These are phyloP conservation scores for Leucophora obtusa DNA, from an alignment of 2,888 invertebrate species.

Conservation along the genomic window DNA sequence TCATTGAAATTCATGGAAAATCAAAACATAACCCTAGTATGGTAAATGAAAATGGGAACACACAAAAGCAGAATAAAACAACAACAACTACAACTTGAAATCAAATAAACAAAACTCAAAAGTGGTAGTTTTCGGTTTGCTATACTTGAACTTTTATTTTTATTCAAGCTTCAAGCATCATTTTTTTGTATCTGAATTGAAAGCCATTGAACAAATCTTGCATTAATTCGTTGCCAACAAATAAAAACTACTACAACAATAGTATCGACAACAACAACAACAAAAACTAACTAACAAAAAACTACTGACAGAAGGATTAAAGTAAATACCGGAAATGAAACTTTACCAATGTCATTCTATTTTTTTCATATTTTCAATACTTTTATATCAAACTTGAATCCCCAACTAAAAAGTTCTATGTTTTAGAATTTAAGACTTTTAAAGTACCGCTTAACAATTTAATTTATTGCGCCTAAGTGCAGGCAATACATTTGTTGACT, in stretches of 20 bases:
- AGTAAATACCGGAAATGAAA: conserved; percentile 61
- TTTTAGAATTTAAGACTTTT: conserved; percentile 42
- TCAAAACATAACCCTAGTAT: conserved; percentile 56
- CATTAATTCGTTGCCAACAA: conserved; percentile 39
- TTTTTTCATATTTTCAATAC: conserved; percentile 35
- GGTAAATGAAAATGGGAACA: conserved; percentile 37
- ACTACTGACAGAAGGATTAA: conserved; percentile 34
- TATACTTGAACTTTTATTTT: conserved; percentile 56
- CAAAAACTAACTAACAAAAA: conserved; percentile 17
- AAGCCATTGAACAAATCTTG: conserved; percentile 60
- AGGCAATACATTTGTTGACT: conserved; percentile 51
- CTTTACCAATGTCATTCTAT: conserved; percentile 57
- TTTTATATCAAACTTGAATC: conserved; percentile 1
- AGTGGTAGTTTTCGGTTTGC: conserved; percentile 46
- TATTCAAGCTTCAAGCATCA: conserved; percentile 55
- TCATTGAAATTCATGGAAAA: conserved; percentile 62
- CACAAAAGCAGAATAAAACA: conserved; percentile 30
- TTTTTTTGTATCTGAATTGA: conserved; percentile 54
- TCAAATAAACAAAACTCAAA: conserved; percentile 45
- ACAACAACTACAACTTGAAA: conserved; percentile 26
- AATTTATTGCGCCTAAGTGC: conserved; percentile 60
- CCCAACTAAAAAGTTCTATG: conserved; percentile 18
- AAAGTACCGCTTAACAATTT: conserved; percentile 58
- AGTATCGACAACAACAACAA: conserved; percentile 17
- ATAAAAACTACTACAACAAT: conserved; percentile 2